Conservation (phyloP, 1,140 invertebrate species). For the Drosophila ambigua region DNA sequence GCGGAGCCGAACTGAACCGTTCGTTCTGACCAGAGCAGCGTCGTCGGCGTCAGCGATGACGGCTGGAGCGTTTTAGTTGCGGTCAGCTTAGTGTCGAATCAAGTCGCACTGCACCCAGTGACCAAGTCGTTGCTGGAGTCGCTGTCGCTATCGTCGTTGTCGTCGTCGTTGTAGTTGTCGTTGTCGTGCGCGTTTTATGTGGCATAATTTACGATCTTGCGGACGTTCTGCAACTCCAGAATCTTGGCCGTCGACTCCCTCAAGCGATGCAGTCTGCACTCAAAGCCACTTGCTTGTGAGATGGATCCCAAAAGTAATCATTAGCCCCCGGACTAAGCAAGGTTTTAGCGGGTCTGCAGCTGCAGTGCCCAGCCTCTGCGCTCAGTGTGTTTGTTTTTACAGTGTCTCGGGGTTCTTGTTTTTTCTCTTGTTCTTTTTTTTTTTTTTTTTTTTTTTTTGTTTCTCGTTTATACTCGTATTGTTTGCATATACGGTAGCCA, state of each 20-base stretch:
- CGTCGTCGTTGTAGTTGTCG: constrained; percentile 5
- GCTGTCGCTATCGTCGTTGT: constrained; percentile 28
- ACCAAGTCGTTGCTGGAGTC: constrained; percentile 40
- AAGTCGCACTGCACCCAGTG: constrained; percentile 64
- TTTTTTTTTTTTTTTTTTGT: constrained; percentile 36
- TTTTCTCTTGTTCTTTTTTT: constrained; percentile 40
- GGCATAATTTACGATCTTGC: constrained; percentile 60
- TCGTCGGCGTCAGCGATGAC: constrained; percentile 23
- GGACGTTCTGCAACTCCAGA: constrained; percentile 46
- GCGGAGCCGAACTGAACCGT: constrained; percentile 21
- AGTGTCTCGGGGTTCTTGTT: constrained; percentile 53
- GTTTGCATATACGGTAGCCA: constrained; percentile 63
- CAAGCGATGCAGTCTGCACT: constrained; percentile 66
- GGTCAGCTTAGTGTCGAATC: constrained; percentile 58
- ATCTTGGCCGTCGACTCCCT: constrained; percentile 32
- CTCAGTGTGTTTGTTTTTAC: constrained; percentile 64
- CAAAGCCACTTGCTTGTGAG: constrained; percentile 50
- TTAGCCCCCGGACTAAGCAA: constrained; percentile 28
- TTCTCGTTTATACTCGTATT: constrained; percentile 26
- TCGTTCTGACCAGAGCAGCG: constrained; percentile 33
- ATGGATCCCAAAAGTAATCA: constrained; percentile 81
- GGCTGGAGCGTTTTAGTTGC: constrained; percentile 56
- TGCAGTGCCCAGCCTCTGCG: constrained; percentile 23
- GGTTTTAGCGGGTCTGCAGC: constrained; percentile 32
- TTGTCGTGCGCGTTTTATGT: constrained; percentile 60